These are phyloP conservation scores for Danio kyathit DNA, from an alignment of 2,797 vertebrate species.

Conservation along the genomic window DNA sequence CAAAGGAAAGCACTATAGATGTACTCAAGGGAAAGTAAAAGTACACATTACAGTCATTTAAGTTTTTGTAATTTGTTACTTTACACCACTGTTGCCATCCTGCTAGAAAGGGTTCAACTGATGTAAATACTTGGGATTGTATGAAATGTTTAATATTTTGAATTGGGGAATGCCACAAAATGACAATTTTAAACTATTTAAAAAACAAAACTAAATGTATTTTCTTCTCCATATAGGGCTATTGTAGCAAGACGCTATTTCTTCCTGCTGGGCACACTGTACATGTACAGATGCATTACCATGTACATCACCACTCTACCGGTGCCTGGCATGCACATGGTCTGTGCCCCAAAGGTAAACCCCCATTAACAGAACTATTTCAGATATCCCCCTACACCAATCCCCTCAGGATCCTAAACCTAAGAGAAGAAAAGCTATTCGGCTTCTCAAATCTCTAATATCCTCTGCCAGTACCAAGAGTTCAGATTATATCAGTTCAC, in stretches of 20 bases:
- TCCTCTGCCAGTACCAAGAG: constrained; percentile 7
- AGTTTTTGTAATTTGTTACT: no score
- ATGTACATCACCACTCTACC: constrained; percentile 98
- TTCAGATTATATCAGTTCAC: background rate
- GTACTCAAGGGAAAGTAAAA: no score
- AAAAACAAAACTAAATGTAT: background rate
- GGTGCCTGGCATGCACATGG: constrained; percentile 96
- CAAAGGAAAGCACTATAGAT: no score
- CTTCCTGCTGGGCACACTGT: constrained; percentile 95
- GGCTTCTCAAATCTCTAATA: constrained; percentile 32
- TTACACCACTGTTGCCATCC: no score
- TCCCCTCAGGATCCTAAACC: background rate
- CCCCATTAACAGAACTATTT: constrained; percentile 18
- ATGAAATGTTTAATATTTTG: background rate
- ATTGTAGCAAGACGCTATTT: constrained; percentile 94
- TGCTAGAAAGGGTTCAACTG: background rate
- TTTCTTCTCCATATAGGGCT: constrained; percentile 76
- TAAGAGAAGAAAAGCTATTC: background rate
- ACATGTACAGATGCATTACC: constrained; percentile 96
- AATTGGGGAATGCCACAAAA: background rate
- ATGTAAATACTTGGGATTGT: background rate
- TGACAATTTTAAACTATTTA: background rate
- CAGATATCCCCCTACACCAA: background rate
- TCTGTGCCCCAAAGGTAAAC: constrained; percentile 96
- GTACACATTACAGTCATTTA: no score